Percentiles rank a stretch among this genome's conserved stretches.
These are phyloP conservation scores for Crocidura indochinensis DNA, from an alignment of 2,797 vertebrate genomes.

Conservation along the genomic window DNA sequence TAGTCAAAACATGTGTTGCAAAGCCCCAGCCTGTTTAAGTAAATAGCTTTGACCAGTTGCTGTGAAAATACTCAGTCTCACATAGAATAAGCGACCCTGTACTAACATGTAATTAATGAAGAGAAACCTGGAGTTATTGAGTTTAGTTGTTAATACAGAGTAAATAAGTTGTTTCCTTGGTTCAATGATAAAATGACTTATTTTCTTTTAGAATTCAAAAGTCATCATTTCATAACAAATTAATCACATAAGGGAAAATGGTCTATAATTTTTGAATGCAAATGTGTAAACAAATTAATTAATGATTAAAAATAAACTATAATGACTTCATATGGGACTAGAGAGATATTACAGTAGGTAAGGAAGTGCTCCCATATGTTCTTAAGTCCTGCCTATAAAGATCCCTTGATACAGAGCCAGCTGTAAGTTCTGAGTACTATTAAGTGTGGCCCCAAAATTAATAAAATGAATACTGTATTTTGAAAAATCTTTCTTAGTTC, in stretches of 20 bases:
- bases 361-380: too few relatives aligned
- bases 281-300: neutral
- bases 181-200: slow-evolving; percentile 57
- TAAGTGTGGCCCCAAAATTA: too few relatives aligned
- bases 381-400: too few relatives aligned
- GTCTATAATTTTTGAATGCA: neutral
- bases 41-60: neutral
- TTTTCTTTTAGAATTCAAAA: slow-evolving; percentile 7
- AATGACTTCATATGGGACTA: slow-evolving; percentile 54
- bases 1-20: neutral
- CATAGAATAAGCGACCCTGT: neutral
- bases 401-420: too few relatives aligned
- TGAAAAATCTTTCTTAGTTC: too few relatives aligned
- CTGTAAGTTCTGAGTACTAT: too few relatives aligned
- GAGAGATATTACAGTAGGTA: too few relatives aligned
- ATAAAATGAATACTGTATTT: too few relatives aligned
- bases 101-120: neutral
- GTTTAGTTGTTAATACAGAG: slow-evolving; percentile 38
- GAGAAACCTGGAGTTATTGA: slow-evolving; percentile 19
- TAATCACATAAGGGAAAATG: neutral
- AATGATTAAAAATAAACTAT: slow-evolving; percentile 40
- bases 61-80: slow-evolving; percentile 2
- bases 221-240: slow-evolving; percentile 52
- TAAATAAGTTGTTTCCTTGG: slow-evolving; percentile 61
- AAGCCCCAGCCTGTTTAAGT: slow-evolving; percentile 9